A percentile compares a stretch with the other conserved stretches of the same genome.
Conservation (phyloP, 2,888 invertebrate genomes). For the Lithosia quadra region DNA sequence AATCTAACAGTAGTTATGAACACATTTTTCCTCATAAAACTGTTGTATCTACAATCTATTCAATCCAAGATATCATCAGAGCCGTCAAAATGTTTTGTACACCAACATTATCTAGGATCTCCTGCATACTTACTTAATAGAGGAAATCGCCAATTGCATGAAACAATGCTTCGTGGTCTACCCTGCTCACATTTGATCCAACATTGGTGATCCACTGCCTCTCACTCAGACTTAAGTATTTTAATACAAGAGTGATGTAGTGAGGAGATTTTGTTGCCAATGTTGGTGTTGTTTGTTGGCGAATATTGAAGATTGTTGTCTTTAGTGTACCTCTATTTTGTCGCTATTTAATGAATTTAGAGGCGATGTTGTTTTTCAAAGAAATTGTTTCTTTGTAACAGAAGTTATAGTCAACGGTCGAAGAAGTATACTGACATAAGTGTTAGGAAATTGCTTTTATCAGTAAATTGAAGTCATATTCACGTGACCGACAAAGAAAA, state of each 20-base stretch:
- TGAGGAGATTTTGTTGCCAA: constrained; percentile 13
- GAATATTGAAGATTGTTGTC: constrained; percentile 54
- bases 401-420: constrained; percentile 42
- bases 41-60: constrained; percentile 48
- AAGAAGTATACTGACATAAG: constrained; percentile 24
- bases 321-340: constrained; percentile 53
- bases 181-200: constrained; percentile 42
- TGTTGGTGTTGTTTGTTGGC: constrained; percentile 34
- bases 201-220: constrained; percentile 37
- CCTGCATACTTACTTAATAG: constrained; percentile 73
- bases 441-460: constrained; percentile 13
- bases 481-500: too few relatives aligned
- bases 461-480: neutral
- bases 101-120: constrained; percentile 74
- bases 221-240: neutral
- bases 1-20: constrained; percentile 20
- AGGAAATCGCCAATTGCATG: constrained; percentile 82
- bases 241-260: constrained; percentile 7
- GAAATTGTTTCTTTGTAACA: constrained; percentile 46
- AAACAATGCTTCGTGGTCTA: constrained; percentile 65
- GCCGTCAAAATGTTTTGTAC: constrained; percentile 81
- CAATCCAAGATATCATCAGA: constrained; percentile 57
- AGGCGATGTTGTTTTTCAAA: constrained; percentile 44
- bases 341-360: constrained; percentile 53
- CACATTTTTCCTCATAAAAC: constrained; percentile 46